Evolutionary conservation across 2,797 vertebrate genomes (phyloP).

Genomic region (Acanthurus leucopareius): DNA sequence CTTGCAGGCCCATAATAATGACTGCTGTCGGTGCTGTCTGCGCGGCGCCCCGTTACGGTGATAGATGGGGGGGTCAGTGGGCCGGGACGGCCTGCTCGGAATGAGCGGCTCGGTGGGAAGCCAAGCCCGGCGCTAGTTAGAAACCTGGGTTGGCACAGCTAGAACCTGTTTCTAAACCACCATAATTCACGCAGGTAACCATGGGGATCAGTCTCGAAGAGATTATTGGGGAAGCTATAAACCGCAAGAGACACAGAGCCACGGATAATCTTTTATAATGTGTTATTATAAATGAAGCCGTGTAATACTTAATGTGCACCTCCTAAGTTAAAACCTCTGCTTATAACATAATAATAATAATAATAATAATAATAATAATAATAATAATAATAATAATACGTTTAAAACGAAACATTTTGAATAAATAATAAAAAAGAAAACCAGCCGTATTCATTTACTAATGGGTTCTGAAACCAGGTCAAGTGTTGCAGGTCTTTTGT

Average conservation of each 20-base stretch:
- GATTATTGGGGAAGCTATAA: constrained; percentile 37
- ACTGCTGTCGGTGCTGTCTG: constrained; percentile 93
- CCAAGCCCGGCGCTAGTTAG: constrained; percentile 75
- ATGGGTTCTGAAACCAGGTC: constrained; percentile 1
- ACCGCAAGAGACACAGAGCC: constrained; percentile 36
- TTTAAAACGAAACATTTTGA: not conserved
- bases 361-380: constrained; percentile 22
- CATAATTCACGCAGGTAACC: constrained; percentile 76
- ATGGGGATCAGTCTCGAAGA: constrained; percentile 27
- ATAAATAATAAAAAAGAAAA: not conserved
- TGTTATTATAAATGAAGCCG: constrained; percentile 4
- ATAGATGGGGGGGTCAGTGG: constrained; percentile 95
- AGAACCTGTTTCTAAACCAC: constrained; percentile 48
- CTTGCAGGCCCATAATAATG: constrained; percentile 94
- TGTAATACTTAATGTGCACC: constrained; percentile 5
- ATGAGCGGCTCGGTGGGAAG: constrained; percentile 85
- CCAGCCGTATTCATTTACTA: not conserved
- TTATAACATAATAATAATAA: not conserved
- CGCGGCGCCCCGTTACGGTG: constrained; percentile 90
- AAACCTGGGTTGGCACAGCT: constrained; percentile 54
- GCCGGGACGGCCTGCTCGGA: constrained; percentile 85
- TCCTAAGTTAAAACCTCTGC: not conserved
- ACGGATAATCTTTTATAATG: constrained; percentile 22
- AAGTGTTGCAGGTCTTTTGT: constrained; percentile 15
- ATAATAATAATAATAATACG: constrained; percentile 6